Base-by-base conservation (phyloP, 2,797 vertebrate genomes). In the Nannoperca australis region DNA sequence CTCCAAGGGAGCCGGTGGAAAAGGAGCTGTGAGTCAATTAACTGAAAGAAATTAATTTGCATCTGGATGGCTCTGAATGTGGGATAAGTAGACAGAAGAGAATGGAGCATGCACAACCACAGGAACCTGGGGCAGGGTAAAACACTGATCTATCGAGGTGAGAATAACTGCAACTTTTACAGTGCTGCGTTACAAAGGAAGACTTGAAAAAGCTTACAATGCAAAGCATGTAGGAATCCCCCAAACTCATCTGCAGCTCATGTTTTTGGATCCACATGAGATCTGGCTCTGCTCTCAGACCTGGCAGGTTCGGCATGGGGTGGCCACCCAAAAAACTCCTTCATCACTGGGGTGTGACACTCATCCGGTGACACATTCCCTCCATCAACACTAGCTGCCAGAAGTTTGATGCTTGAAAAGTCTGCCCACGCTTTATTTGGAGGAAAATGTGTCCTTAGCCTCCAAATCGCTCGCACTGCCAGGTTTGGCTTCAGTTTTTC, bases 401-500 rank as follows among this genome's bases (percentile, higher is more conserved):
- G 64, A 36, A 59, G 64, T 71, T 64, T 50, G 77, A 79, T 38
- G 42, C 69, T 72, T 75, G 67, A 81, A 84, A 90, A 85, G 45
- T 6, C 67, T 51, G 73, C 66, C 66, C 38, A n/a, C 32, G 9
- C 83, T 88, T 86, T 82, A 83, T 76, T 65, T 70, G 71, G 65
- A 82, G 82, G 73, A 83, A 86, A 87, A 86, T 38, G 76, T 5
- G 5, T 72, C 84, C 78, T 74, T 59, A 79, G 76, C 70, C 80
- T 80, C 77, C 81, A 78, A 81, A 85, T 69, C 36, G 1, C 85
- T 81, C 22, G 0, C 9, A 7, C 61, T 85, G 92, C 85, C 89
- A 86, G 84, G 76, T 85, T 78, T 76, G 17, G 71, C 76, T 89
- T 90, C 88, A 87, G 86, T 87, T 82, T 92, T 93, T 92, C 92